Base-by-base conservation (phyloP, 1,140 invertebrate species). In the Archegozetes longisetosus region DNA sequence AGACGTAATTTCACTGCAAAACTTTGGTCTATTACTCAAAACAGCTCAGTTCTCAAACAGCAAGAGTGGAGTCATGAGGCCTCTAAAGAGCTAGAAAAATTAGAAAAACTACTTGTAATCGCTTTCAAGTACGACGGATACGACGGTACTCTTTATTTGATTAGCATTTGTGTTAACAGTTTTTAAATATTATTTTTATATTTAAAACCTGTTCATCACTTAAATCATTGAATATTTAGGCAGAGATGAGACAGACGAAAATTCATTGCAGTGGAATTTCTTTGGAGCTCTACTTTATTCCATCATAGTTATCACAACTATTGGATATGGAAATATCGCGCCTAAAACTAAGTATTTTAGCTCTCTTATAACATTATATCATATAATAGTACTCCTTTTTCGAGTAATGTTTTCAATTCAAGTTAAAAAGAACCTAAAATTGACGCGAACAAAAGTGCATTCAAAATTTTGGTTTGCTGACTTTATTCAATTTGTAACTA, bases 311-410 rank as follows among this genome's bases (percentile, higher is more conserved):
- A 83, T 88, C 68, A 89, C 85, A n/a, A 88, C 86, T 46, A 86
- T 88, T 65, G 91, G 91, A 46, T 96, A 95, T 72, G 92, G 92
- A 17, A 88, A 96, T 70, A 92, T 96, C 53, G 85, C 89, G 0
- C 89, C 89, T 0, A 91, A 91, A 76, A 96, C 91, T 0, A 40
- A 40, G 32, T 40, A 40, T 40, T 40, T n/a, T n/a, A n/a, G n/a
- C n/a, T n/a, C n/a, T n/a, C n/a, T n/a, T n/a, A n/a, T n/a, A n/a
- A n/a, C n/a, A n/a, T n/a, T n/a, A n/a, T n/a, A n/a, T n/a, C n/a
- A n/a, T n/a, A n/a, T n/a, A n/a, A n/a, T n/a, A n/a, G n/a, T n/a
- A n/a, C n/a, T n/a, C n/a, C n/a, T n/a, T n/a, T n/a, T n/a, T n/a
- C n/a, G n/a, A n/a, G n/a, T n/a, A n/a, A n/a, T n/a, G n/a, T n/a